Evolutionary conservation across 1,140 invertebrate genomes (phyloP).

Genomic region (Ridgeia piscesae): DNA sequence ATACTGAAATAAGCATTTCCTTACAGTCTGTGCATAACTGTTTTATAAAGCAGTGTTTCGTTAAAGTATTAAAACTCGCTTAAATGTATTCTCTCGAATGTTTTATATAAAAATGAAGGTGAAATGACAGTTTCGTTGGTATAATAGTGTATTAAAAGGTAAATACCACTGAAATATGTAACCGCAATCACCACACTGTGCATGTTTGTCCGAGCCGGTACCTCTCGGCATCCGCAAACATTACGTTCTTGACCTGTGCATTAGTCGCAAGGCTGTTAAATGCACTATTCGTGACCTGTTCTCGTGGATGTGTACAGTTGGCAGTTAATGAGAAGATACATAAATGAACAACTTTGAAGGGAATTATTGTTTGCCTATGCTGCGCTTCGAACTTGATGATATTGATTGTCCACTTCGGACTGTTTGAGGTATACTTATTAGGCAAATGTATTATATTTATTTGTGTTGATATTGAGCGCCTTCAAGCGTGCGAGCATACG

Average conservation of each 20-base stretch:
- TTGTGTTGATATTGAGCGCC: too few relatives aligned
- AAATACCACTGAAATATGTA: neutral
- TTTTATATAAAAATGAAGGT: neutral
- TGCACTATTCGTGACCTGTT: neutral
- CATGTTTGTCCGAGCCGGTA: neutral
- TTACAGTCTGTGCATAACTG: too few relatives aligned
- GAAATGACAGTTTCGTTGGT: neutral
- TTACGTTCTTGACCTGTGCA: neutral
- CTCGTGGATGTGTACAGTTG: neutral
- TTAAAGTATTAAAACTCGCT: too few relatives aligned
- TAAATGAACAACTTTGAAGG: too few relatives aligned
- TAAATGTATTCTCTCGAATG: too few relatives aligned
- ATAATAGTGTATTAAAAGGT: neutral
- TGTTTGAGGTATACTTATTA: neutral
- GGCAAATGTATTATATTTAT: too few relatives aligned
- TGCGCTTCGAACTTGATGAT: neutral
- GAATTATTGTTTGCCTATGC: neutral
- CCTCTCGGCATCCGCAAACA: neutral
- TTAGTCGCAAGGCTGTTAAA: neutral
- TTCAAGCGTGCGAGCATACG: neutral
- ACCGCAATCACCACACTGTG: neutral
- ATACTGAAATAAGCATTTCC: too few relatives aligned
- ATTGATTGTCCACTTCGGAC: neutral
- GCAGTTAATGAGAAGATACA: too few relatives aligned
- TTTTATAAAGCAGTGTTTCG: too few relatives aligned